Percentiles rank a stretch among this genome's conserved stretches.
Conservation (phyloP, 2,888 invertebrate genomes). For the Eulithis testata region DNA sequence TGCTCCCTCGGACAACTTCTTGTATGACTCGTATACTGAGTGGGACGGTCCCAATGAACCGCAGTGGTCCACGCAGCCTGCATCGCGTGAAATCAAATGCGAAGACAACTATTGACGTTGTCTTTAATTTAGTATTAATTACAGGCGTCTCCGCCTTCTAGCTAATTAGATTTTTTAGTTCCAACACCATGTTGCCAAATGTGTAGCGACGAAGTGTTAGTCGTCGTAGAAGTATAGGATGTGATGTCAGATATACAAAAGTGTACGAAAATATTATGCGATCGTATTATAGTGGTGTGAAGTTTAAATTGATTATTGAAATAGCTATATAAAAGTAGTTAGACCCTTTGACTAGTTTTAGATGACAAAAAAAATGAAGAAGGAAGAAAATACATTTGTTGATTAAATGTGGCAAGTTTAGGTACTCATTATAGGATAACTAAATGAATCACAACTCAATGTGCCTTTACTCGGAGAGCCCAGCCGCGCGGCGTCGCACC, state of each 20-base stretch:
- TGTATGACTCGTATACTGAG: constrained; percentile 73
- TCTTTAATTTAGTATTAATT: constrained; percentile 68
- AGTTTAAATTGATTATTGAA: constrained; percentile 71
- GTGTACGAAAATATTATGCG: constrained; percentile 65
- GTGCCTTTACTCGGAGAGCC: constrained; percentile 82
- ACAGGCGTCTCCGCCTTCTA: constrained; percentile 70
- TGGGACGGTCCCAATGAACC: constrained; percentile 73
- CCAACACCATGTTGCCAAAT: constrained; percentile 83
- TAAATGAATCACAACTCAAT: constrained; percentile 79
- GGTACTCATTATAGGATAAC: constrained; percentile 73
- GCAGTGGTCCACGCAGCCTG: constrained; percentile 72
- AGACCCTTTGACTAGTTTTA: constrained; percentile 78
- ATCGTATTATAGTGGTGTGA: constrained; percentile 75
- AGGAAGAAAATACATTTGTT: constrained; percentile 60
- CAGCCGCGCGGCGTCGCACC: constrained; percentile 74
- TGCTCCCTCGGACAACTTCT: constrained; percentile 66
- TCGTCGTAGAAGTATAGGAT: constrained; percentile 75
- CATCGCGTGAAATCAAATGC: constrained; percentile 75
- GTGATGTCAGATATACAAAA: constrained; percentile 76
- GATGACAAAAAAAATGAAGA: constrained; percentile 59
- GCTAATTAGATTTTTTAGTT: constrained; percentile 80
- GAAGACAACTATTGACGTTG: constrained; percentile 75
- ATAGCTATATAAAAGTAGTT: constrained; percentile 62
- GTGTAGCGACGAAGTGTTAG: constrained; percentile 70
- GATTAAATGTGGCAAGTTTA: constrained; percentile 62